A percentile compares a stretch with the other conserved stretches of the same genome.
These are phyloP conservation scores for Volucella bombylans DNA, from an alignment of 2,888 invertebrate species.

Conservation along the genomic window DNA sequence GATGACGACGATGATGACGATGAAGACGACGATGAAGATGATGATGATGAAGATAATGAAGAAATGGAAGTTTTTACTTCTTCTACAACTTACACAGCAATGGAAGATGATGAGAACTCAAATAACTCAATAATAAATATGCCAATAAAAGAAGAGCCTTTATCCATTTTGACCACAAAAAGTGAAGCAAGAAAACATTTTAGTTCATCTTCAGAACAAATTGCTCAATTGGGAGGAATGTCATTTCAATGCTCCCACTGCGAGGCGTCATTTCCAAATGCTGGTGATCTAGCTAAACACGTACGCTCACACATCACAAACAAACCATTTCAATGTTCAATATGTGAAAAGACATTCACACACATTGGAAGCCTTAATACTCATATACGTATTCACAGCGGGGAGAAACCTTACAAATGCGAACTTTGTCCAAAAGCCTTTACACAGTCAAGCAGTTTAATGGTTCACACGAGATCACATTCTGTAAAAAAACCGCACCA, in stretches of 20 bases:
- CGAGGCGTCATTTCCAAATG: conserved; percentile 81
- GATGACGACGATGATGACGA: conserved; percentile 70
- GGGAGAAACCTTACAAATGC: conserved; percentile 82
- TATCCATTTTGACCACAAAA: conserved; percentile 17
- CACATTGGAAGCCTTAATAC: conserved; percentile 82
- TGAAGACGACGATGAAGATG: conserved; percentile 76
- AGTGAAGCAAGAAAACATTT: conserved; percentile 76
- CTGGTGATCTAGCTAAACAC: conserved; percentile 82
- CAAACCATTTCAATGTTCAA: conserved; percentile 82
- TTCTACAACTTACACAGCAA: conserved; percentile 25
- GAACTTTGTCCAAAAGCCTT: conserved; percentile 82
- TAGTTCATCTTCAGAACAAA: conserved; percentile 8
- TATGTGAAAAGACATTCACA: conserved; percentile 82
- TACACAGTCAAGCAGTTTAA: conserved; percentile 82
- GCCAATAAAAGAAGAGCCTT: conserved; percentile 43
- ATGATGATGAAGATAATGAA: conserved; percentile 72
- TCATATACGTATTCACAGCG: conserved; percentile 82
- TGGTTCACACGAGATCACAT: conserved; percentile 82
- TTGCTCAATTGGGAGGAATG: conserved; percentile 44
- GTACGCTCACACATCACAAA: conserved; percentile 82
- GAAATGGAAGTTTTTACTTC: conserved; percentile 40
- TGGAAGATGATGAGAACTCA: conserved; percentile 63
- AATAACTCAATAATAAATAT: conserved; percentile 37
- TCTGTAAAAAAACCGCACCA: conserved; percentile 81
- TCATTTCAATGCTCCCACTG: conserved; percentile 81